Base-by-base conservation (phyloP, 2,888 invertebrate genomes). In the Coenonympha glycerion region DNA sequence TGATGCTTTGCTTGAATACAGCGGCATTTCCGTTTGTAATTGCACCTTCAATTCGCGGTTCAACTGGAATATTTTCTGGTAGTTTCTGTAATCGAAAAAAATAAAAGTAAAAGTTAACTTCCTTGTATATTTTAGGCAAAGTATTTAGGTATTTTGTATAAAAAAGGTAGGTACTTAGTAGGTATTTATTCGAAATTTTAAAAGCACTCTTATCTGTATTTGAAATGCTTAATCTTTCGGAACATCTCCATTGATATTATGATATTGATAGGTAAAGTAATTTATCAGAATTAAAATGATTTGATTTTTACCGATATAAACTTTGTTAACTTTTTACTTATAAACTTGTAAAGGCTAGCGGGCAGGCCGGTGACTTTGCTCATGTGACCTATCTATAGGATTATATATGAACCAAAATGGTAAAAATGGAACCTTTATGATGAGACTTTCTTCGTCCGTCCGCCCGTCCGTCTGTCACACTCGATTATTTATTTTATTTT, bases 41-140 rank as follows among this genome's bases (percentile, higher is more conserved):
- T 16, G 37, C 31, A 47, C 56, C 64, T 11, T 62, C 66, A 46
- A 64, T 63, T 11, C 50, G 53, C 18, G 53, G 49, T 19, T 52
- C 47, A 11, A 55, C 68, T 15, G 48, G 52, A 13, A 52, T 56
- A 45, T 64, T 58, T 50, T 78, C 75, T 8, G 78, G 77, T 61
- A 77, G 63, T 62, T 67, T 71, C 84, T 84, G 49, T 8, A 55
- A 58, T 37, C n/a, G n/a, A n/a, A n/a, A n/a, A n/a, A n/a, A n/a
- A 15, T n/a, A 13, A 30, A 11, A 26, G 1, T 6, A 26, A 26
- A 9, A 9, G 2, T 8, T n/a, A n/a, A n/a, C n/a, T n/a, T n/a
- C 8, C n/a, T n/a, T n/a, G n/a, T n/a, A 9, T 2, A 1, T 26
- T 6, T 26, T 3, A 26, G n/a, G n/a, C 5, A 9, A 9, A 26